A percentile compares a stretch with the other conserved stretches of the same genome.
phyloP scores from a whole-genome alignment of 2,113 vertebrate species.

The Hydrochoerus hydrochaeris region DNA sequence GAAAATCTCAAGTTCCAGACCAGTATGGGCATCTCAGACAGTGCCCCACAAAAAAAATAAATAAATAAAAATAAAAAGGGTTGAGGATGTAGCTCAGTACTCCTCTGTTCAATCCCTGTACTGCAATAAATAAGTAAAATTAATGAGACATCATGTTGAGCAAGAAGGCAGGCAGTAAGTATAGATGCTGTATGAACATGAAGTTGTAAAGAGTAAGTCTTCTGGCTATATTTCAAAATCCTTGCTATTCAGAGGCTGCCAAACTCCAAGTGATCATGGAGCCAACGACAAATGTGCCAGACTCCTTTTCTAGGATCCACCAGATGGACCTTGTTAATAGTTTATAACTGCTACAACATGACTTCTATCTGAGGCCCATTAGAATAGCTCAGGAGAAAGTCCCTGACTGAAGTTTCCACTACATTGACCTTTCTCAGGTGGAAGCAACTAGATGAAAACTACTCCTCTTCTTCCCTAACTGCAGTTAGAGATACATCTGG shows the following conservation, averaged over 20 bases:
- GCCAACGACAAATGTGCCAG: not conserved
- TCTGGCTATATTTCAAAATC: not conserved
- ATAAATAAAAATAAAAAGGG: not conserved
- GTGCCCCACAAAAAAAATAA: not conserved
- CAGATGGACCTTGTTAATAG: not conserved
- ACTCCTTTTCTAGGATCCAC: not conserved
- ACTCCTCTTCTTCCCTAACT: not conserved
- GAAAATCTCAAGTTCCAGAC: not conserved
- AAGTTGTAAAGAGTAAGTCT: not conserved
- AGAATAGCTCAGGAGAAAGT: not conserved
- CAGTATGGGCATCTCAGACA: not conserved
- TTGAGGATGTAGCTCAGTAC: not conserved
- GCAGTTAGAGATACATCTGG: not conserved
- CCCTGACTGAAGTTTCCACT: too few relatives aligned
- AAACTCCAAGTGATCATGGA: not conserved
- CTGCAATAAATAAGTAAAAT: not conserved
- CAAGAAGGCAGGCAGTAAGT: not conserved
- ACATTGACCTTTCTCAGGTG: not conserved
- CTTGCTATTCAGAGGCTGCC: not conserved
- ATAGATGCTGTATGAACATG: not conserved
- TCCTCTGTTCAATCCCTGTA: not conserved
- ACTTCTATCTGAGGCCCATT: not conserved
- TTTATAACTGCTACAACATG: not conserved
- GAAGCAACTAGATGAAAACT: not conserved
- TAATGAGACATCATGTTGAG: not conserved